Base-by-base conservation (phyloP, 2,888 invertebrate genomes). In the Yponomeuta evonymella region DNA sequence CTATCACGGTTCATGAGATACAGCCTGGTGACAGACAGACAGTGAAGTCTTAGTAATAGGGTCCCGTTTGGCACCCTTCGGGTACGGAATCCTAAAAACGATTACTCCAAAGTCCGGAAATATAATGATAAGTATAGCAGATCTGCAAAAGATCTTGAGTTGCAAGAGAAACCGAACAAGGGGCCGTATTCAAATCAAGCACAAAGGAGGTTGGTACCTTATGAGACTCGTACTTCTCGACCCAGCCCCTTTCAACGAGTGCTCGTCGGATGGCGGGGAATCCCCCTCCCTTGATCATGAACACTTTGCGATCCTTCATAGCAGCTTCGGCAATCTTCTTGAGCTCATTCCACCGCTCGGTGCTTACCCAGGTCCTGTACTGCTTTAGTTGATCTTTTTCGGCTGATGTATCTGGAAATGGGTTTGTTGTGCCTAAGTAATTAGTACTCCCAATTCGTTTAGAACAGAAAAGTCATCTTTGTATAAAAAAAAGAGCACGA, bases 261-360 rank as follows among this genome's bases (percentile, higher is more conserved):
- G 96, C 95, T 73, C 94, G 93, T 5, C 96, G 92, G 10, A 97
- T 92, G 0, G 95, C 94, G 10, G 95, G 94, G 84, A 95, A 96
- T 48, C 95, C 95, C 70, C 95, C 95, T 2, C 96, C 96, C 77
- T 94, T 94, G 81, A 95, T 94, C 79, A 94, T 94, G 77, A 95
- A 96, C 48, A 95, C 94, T 83, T 94, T 94, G 74, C 93, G 94
- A 5, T 94, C 94, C 76, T 89, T 94, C 79, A 94, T 93, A 1
- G 95, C 95, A 70, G 86, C 92, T 36, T 95, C 95, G 0, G 95
- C 95, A 73, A 93, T 88, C 75, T 94, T 94, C 73, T 94, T 93
- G 72, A 96, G 81, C 73, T 94, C 94, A 79, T 93, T 93, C 90
- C 95, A 93, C 79, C 95, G 89, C 11, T 95, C 95, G 66, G 92